phyloP scores from a whole-genome alignment of 1,140 invertebrate genomes.

The Cotesia typhae region DNA sequence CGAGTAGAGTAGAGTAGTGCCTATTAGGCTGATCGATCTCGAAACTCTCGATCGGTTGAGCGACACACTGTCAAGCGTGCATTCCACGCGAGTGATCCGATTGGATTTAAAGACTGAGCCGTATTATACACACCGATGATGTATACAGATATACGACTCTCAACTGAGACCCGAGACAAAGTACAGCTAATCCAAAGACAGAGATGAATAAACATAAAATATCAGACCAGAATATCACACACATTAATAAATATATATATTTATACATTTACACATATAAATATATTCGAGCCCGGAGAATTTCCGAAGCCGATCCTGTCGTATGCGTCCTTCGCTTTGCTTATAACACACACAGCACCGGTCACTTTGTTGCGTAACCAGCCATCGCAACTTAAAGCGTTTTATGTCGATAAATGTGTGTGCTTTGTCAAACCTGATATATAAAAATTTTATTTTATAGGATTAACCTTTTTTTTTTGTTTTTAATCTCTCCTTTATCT shows the following conservation, averaged over 20 bases:
- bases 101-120: constrained; percentile 20
- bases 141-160: neutral
- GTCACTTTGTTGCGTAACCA: constrained; percentile 58
- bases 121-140: no score
- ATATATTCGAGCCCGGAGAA: constrained; percentile 32
- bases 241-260: neutral
- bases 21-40: constrained; percentile 26
- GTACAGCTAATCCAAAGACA: neutral
- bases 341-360: constrained; percentile 51
- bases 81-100: constrained; percentile 4
- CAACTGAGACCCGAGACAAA: neutral
- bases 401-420: neutral
- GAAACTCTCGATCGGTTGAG: constrained; percentile 20
- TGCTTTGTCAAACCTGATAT: constrained; percentile 19
- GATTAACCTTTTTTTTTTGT: neutral
- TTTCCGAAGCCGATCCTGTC: constrained; percentile 52
- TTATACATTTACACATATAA: constrained; percentile 12
- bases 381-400: constrained; percentile 41
- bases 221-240: no score
- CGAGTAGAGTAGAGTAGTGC: neutral
- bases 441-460: neutral
- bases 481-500: constrained; percentile 13
- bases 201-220: neutral
- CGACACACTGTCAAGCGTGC: constrained; percentile 6
- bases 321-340: constrained; percentile 57